Base-by-base conservation (phyloP, 2,797 vertebrate genomes). In the Pseudochromis fuscus region DNA sequence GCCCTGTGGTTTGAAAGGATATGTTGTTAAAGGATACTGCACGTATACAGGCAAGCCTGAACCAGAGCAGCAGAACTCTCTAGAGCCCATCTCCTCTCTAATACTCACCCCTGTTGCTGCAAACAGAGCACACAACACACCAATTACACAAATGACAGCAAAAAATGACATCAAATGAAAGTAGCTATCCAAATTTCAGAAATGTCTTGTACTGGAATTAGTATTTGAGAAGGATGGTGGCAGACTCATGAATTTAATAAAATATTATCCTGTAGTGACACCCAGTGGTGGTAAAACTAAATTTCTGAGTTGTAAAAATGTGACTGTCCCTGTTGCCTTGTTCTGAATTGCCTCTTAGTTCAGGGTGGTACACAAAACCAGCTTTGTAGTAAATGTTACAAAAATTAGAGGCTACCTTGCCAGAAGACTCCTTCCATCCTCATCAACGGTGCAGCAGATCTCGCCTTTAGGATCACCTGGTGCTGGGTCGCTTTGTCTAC, bases 401-500 rank as follows among this genome's bases (percentile, higher is more conserved):
- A 38, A n/a, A 21, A 7, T 11, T 37, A 52, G 12, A 2, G 0
- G 6, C 87, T 92, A 98, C 97, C 95, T 94, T 96, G 94, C 2
- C 87, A 94, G 80, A 93, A 96, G 51, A 91, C 86, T 75, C 94
- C 93, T 45, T 94, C 90, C 80, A 95, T 96, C 86, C 90, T 96
- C 4, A 82, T 79, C 35, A 89, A 87, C 0, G 95, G 91, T 2
- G 93, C 92, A 79, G 91, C 87, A 31, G 90, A 86, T 52, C 81
- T 91, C 1, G 96, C 95, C 86, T 96, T 92, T 42, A 94, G 93
- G 82, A 99, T 94, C 64, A 97, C 92, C 74, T 96, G 93, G 73
- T 95, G 95, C 81, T 97, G 97, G 7, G 92, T 90, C 10, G 92
- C 77, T 88, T 95, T 96, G 84, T 96, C 98, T 99, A 93, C 31